Percentiles rank a stretch among this genome's conserved stretches.
Evolutionary conservation across 2,888 invertebrate species (phyloP).

Genomic region (Xiphydria camelus): DNA sequence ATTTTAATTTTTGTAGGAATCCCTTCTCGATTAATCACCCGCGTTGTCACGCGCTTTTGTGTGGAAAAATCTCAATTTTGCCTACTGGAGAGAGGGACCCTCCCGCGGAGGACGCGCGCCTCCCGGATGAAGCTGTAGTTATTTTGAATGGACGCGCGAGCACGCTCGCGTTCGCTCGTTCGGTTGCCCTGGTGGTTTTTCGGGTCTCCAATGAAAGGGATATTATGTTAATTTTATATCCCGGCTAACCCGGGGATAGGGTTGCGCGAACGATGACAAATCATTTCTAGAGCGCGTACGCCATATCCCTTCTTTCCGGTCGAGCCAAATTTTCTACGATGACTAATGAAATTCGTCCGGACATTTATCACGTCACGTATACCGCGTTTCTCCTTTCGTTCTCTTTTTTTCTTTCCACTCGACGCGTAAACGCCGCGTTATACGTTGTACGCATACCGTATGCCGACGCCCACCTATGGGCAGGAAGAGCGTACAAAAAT

Average conservation of each 20-base stretch:
- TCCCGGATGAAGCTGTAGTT: conserved; percentile 1
- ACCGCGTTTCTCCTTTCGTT: too few relatives aligned
- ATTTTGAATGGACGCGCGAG: background rate
- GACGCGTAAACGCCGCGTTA: too few relatives aligned
- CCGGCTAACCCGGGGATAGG: too few relatives aligned
- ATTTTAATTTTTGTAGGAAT: conserved; percentile 15
- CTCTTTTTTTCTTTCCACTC: too few relatives aligned
- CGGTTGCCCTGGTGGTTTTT: background rate
- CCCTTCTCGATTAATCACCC: conserved; percentile 15
- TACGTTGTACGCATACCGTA: too few relatives aligned
- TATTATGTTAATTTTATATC: too few relatives aligned
- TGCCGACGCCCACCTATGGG: too few relatives aligned
- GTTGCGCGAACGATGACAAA: conserved; percentile 3
- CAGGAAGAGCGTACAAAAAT: too few relatives aligned
- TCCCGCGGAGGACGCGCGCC: background rate
- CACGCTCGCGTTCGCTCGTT: conserved; percentile 1
- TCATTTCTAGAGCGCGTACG: background rate
- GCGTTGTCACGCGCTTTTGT: conserved; percentile 1
- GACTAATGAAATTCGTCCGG: background rate
- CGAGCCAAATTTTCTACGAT: background rate
- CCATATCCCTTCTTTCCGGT: background rate
- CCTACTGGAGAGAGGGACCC: background rate
- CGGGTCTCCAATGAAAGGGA: too few relatives aligned
- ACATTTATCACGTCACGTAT: background rate
- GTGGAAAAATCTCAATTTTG: background rate